A percentile compares a stretch with the other conserved stretches of the same genome.
phyloP scores from a whole-genome alignment of 2,113 vertebrate genomes.

The Dendropsophus ebraccatus region DNA sequence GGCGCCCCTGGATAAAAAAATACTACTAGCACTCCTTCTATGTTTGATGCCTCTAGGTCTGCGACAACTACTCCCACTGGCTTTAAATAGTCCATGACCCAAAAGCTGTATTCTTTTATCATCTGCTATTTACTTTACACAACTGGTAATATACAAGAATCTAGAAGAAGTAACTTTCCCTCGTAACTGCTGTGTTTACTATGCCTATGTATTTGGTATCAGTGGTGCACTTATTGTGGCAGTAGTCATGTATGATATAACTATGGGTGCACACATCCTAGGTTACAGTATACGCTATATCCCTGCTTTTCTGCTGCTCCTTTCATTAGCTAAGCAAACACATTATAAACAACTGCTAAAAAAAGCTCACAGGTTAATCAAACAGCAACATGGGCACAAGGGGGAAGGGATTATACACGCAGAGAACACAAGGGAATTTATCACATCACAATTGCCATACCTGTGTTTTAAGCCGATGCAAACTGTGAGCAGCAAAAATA shows the following conservation, averaged over 20 bases:
- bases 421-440: conserved; percentile 22
- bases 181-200: not conserved
- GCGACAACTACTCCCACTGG: not conserved
- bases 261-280: not conserved
- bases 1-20: too few relatives aligned
- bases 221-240: not conserved
- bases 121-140: not conserved
- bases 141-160: not conserved
- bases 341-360: conserved; percentile 53
- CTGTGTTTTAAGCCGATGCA: not conserved
- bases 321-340: conserved; percentile 34
- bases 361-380: conserved; percentile 50
- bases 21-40: too few relatives aligned
- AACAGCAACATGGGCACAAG: conserved; percentile 35
- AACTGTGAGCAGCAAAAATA: not conserved
- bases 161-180: too few relatives aligned
- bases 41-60: not conserved
- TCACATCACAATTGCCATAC: conserved; percentile 22
- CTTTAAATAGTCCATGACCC: not conserved
- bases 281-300: not conserved
- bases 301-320: conserved; percentile 2
- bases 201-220: not conserved
- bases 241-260: too few relatives aligned
- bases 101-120: not conserved
- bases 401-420: conserved; percentile 46